Conservation (phyloP, 1,140 invertebrate species). For the Bombus breviceps region DNA sequence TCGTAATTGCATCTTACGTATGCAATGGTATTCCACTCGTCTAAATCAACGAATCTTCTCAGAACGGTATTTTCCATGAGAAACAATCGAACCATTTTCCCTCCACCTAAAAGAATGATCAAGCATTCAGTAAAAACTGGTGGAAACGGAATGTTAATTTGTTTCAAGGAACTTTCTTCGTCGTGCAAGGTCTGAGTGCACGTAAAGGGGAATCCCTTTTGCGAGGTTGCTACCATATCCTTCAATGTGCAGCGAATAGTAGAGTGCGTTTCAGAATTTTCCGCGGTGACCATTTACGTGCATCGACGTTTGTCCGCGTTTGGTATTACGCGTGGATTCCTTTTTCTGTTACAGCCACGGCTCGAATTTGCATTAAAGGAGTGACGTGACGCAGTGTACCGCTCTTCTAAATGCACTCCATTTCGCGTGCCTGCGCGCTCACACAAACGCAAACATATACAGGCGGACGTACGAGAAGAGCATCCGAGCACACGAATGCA, state of each 20-base stretch:
- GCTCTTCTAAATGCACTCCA: slow-evolving; percentile 46
- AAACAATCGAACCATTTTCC: not conserved
- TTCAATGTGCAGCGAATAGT: not conserved
- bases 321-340: slow-evolving; percentile 37
- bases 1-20: slow-evolving; percentile 22
- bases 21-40: too few relatives aligned
- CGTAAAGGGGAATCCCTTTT: slow-evolving; percentile 35
- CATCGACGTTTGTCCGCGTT: slow-evolving; percentile 23
- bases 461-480: not conserved
- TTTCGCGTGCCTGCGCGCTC: not conserved
- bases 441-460: not conserved
- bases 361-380: slow-evolving; percentile 52
- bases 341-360: slow-evolving; percentile 30
- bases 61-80: not conserved
- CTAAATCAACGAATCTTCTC: not conserved
- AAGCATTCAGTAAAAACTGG: not conserved
- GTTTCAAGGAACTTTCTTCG: slow-evolving; percentile 35
- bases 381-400: slow-evolving; percentile 39
- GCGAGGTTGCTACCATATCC: slow-evolving; percentile 3
- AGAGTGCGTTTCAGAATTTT: slow-evolving; percentile 44
- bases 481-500: not conserved
- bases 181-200: not conserved
- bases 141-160: slow-evolving; percentile 27
- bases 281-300: slow-evolving; percentile 44
- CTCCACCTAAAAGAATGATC: not conserved